These are phyloP conservation scores for Oncorhynchus gorbuscha DNA, from an alignment of 2,113 vertebrate genomes.

Conservation along the genomic window DNA sequence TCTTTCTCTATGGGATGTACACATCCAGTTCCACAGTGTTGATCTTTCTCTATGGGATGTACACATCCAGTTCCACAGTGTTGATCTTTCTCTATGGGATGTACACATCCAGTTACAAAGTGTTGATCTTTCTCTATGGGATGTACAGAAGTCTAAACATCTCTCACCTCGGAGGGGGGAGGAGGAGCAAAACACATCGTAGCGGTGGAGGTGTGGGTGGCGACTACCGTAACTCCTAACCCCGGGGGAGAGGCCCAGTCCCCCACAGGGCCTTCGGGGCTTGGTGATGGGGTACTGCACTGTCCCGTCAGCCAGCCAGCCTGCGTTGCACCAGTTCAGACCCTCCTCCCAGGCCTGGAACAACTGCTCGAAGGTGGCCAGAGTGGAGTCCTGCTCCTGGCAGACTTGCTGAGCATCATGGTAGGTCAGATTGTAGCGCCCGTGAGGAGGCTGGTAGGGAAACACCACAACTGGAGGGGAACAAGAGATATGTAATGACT, in stretches of 20 bases:
- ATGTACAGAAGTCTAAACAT: too few relatives aligned
- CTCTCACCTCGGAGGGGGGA: slow-evolving; percentile 73
- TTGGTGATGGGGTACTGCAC: slow-evolving; percentile 84
- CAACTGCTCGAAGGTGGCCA: slow-evolving; percentile 86
- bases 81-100: too few relatives aligned
- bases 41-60: too few relatives aligned
- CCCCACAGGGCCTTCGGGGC: slow-evolving; percentile 78
- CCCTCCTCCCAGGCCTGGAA: slow-evolving; percentile 86
- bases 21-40: too few relatives aligned
- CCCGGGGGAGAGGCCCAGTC: slow-evolving; percentile 73
- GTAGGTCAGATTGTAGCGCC: slow-evolving; percentile 84
- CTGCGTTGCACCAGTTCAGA: slow-evolving; percentile 87
- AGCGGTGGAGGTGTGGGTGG: slow-evolving; percentile 74
- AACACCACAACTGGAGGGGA: slow-evolving; percentile 81
- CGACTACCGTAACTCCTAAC: slow-evolving; percentile 81
- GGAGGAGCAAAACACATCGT: slow-evolving; percentile 87
- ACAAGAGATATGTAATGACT: background rate
- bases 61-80: too few relatives aligned
- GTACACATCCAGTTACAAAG: too few relatives aligned
- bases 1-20: too few relatives aligned
- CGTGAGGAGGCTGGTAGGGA: slow-evolving; percentile 81
- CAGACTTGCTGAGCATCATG: slow-evolving; percentile 76
- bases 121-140: too few relatives aligned
- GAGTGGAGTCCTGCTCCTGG: slow-evolving; percentile 74
- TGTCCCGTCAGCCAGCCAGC: slow-evolving; percentile 85